Percentiles rank a stretch among this genome's conserved stretches.
phyloP scores from a whole-genome alignment of 1,140 invertebrate genomes.

The Drosophila malerkotliana region DNA sequence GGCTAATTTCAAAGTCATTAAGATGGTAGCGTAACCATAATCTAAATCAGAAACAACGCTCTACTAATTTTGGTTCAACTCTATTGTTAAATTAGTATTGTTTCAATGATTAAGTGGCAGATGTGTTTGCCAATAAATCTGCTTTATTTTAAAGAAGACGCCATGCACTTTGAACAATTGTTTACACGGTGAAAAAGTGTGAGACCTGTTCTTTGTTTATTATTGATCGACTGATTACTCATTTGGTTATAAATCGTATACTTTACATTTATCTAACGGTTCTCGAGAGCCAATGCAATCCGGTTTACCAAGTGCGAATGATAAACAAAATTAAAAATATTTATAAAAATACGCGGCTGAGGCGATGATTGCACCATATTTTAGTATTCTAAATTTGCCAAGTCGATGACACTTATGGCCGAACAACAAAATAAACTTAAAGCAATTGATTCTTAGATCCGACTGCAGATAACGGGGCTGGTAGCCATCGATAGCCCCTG shows the following conservation, averaged over 20 bases:
- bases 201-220: conserved; percentile 9
- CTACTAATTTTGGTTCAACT: conserved; percentile 14
- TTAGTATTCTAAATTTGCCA: conserved; percentile 32
- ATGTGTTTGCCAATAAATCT: conserved; percentile 51
- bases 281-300: conserved; percentile 29
- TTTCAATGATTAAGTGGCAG: conserved; percentile 44
- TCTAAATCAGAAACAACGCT: conserved; percentile 6
- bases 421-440: conserved; percentile 29
- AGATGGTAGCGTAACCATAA: conserved; percentile 20
- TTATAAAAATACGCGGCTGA: conserved; percentile 5
- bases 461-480: conserved; percentile 14
- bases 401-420: conserved; percentile 61
- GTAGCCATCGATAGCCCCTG: conserved; percentile 48
- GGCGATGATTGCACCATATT: conserved; percentile 38
- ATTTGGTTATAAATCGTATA: conserved; percentile 34
- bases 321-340: conserved; percentile 41
- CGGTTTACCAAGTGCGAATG: conserved; percentile 52
- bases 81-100: conserved; percentile 27
- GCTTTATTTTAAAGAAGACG: conserved; percentile 2
- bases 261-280: conserved; percentile 64
- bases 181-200: not conserved
- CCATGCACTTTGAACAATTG: conserved; percentile 6
- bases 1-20: conserved; percentile 42
- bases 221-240: not conserved
- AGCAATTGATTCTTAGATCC: conserved; percentile 33